Conservation (phyloP, 2,113 vertebrate species). For the Garra rufa region DNA sequence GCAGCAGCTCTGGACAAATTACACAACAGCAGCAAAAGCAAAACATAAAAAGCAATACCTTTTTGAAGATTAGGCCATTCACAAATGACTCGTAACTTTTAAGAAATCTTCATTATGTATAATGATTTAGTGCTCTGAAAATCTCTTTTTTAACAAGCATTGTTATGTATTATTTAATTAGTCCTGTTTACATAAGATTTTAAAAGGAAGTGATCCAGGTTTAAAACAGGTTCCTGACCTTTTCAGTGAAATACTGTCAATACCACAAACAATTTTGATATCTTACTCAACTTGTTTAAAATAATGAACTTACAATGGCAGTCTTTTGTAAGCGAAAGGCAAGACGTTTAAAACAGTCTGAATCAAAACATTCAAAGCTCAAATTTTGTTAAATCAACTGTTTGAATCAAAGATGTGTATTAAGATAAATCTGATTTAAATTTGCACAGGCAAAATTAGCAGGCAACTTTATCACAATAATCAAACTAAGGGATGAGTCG, state of each 20-base stretch:
- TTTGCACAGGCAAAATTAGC: background rate
- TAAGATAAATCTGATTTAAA: background rate
- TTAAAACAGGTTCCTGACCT: too few relatives aligned
- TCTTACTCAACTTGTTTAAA: too few relatives aligned
- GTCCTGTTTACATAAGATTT: background rate
- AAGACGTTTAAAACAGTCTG: background rate
- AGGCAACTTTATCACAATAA: background rate
- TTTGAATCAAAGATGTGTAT: background rate
- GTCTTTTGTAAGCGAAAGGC: background rate
- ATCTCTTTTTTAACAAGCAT: background rate
- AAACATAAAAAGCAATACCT: background rate
- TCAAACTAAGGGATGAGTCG: background rate
- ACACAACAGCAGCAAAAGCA: background rate
- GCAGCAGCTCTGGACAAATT: slow-evolving; percentile 82
- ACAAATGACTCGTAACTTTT: background rate
- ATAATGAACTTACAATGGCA: background rate
- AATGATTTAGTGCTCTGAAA: background rate
- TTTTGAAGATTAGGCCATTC: background rate
- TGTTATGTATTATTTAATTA: background rate
- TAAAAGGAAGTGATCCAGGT: background rate
- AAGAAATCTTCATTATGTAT: background rate
- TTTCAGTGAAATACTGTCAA: too few relatives aligned
- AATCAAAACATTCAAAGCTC: background rate
- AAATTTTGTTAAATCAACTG: background rate
- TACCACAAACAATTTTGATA: too few relatives aligned